Evolutionary conservation across 1,140 invertebrate genomes (phyloP), one percentile per base, ranked within the genome.

Genomic region (Batillaria attramentaria): DNA sequence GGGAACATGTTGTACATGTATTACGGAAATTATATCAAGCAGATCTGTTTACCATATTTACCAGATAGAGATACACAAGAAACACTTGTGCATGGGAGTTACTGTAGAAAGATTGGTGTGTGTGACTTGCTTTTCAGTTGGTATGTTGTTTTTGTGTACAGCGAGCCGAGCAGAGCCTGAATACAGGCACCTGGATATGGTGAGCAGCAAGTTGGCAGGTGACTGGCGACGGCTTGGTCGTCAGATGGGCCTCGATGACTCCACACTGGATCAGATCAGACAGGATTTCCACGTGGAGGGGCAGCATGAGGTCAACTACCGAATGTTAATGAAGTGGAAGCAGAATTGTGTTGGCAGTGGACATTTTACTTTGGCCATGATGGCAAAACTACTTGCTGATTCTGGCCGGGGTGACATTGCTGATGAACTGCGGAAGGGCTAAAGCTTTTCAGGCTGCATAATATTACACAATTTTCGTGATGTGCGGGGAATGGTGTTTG

Each of bases 271-370:
- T 8, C 73, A 65, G 33, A 62, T 75, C 20, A 10, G 39, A 18
- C 3, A 57, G 37, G 73, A 75, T 57, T 75, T 28, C 73, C 54
- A 13, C 4, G 6, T 5, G 2, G 73, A 75, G 0, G 73, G 73
- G 35, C 73, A 75, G 73, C 73, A 75, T 37, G 73, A 75, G 39
- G 31, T 75, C n/a, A 75, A 75, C 73, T 75, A 75, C 31, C 73
- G 57, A 28, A 42, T 75, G 35, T 31, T 75, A 37, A 35, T 35
- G 33, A 41, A 31, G 8, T 75, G 73, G 73, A 75, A 75, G 24
- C 35, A 75, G 31, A 62, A 24, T 16, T 62, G n/a, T 62, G n/a
- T 31, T 62, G 37, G 31, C 16, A 1, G 1, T 42, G 35, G n/a
- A 41, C 54, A 33, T 31, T 6, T 42, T 16, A 62, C 54, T 16